Evolutionary conservation across 2,797 vertebrate genomes (phyloP).

Genomic region (Pogonophryne albipinna): DNA sequence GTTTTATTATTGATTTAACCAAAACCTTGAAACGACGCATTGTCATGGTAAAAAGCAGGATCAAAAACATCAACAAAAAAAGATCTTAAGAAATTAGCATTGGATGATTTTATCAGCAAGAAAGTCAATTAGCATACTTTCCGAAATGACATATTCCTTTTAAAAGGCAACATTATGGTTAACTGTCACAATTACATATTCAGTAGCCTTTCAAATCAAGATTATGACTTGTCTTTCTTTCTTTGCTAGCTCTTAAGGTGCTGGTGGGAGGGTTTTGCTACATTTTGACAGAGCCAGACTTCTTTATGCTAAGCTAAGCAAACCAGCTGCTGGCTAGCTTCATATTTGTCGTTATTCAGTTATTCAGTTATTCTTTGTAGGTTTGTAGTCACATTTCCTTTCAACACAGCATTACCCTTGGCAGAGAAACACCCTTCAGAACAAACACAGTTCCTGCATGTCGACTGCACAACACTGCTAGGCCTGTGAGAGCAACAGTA

Average conservation of each 20-base stretch:
- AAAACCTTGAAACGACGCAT: not conserved
- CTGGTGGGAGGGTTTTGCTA: not conserved
- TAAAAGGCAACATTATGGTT: not conserved
- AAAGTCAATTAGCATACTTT: not conserved
- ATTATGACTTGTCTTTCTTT: not conserved
- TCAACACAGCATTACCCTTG: not conserved
- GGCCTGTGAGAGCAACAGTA: constrained; percentile 3
- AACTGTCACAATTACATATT: not conserved
- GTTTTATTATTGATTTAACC: not conserved
- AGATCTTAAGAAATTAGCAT: not conserved
- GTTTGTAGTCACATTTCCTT: not conserved
- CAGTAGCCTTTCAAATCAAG: not conserved
- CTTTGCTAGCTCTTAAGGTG: not conserved
- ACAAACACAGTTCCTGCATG: constrained; percentile 32
- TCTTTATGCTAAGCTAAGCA: not conserved
- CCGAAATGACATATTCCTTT: not conserved
- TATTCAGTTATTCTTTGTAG: not conserved
- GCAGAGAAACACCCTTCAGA: constrained; percentile 46
- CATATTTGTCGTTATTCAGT: not conserved
- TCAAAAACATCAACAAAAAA: not conserved
- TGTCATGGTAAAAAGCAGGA: not conserved
- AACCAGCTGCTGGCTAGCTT: not conserved
- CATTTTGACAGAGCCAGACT: not conserved
- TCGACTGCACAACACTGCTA: constrained; percentile 2
- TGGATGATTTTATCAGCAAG: not conserved